A percentile compares a stretch with the other conserved stretches of the same genome.
phyloP scores from a whole-genome alignment of 2,797 vertebrate species.

The Rhynchonycteris naso region DNA sequence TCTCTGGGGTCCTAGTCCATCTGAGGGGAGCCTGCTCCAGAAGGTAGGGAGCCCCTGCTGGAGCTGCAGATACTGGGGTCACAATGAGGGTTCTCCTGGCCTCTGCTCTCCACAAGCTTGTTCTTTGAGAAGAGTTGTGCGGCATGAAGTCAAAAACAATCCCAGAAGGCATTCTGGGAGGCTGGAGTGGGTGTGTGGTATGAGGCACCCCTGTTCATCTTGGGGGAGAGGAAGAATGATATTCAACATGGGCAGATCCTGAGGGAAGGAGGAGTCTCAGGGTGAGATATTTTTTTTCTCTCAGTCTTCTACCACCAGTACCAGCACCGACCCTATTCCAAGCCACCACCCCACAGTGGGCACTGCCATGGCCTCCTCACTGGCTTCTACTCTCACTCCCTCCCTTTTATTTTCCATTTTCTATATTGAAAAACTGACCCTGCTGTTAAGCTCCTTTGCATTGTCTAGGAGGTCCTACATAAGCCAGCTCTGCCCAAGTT shows the following conservation, averaged over 20 bases:
- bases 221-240: neutral
- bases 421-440: slow-evolving; percentile 27
- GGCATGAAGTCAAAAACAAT: neutral
- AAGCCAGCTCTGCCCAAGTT: neutral
- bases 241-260: slow-evolving; percentile 20
- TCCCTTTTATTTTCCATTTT: slow-evolving; percentile 25
- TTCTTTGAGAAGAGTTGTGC: slow-evolving; percentile 43
- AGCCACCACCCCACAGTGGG: neutral
- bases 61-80: neutral
- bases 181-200: neutral
- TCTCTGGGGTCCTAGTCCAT: neutral
- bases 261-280: neutral
- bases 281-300: neutral
- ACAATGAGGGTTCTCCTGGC: neutral
- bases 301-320: neutral
- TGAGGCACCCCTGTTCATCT: neutral
- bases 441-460: slow-evolving; percentile 7
- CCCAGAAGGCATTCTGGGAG: neutral
- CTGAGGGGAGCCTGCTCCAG: neutral
- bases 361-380: neutral
- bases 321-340: neutral
- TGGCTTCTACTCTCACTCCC: neutral
- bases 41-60: neutral
- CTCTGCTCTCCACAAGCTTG: slow-evolving; percentile 7
- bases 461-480: neutral